These are phyloP conservation scores for Cydia fagiglandana DNA, from an alignment of 1,140 invertebrate genomes.

Conservation along the genomic window DNA sequence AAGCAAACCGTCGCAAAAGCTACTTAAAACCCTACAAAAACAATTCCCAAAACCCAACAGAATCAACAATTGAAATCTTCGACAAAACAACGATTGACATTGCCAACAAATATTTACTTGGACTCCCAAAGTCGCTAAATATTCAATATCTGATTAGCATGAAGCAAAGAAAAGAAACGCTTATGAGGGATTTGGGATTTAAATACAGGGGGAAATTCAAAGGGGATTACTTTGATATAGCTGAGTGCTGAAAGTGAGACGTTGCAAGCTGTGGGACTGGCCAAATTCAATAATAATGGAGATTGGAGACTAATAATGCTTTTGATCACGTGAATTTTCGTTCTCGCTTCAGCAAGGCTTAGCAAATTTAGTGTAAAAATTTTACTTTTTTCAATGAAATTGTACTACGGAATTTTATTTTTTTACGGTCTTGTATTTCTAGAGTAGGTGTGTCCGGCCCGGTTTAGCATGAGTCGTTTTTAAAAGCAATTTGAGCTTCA, in stretches of 20 bases:
- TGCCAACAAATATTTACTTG: constrained; percentile 35
- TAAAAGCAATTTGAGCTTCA: no score
- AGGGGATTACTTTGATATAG: neutral
- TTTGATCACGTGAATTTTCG: no score
- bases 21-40: neutral
- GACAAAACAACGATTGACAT: constrained; percentile 22
- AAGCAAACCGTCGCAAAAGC: neutral
- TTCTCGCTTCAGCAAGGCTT: no score
- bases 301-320: no score
- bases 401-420: no score
- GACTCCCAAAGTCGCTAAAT: constrained; percentile 35
- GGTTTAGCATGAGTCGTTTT: no score
- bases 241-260: neutral
- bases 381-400: no score
- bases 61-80: neutral
- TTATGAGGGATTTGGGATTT: constrained; percentile 32
- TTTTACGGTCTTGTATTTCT: no score
- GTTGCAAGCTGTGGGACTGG: no score
- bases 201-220: constrained; percentile 21
- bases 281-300: no score
- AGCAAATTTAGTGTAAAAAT: no score
- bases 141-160: constrained; percentile 38
- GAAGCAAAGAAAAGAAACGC: constrained; percentile 24
- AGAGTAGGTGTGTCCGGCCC: no score
- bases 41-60: neutral